Evolutionary conservation across 1,140 invertebrate species (phyloP).

Genomic region (Scylla paramamosain): DNA sequence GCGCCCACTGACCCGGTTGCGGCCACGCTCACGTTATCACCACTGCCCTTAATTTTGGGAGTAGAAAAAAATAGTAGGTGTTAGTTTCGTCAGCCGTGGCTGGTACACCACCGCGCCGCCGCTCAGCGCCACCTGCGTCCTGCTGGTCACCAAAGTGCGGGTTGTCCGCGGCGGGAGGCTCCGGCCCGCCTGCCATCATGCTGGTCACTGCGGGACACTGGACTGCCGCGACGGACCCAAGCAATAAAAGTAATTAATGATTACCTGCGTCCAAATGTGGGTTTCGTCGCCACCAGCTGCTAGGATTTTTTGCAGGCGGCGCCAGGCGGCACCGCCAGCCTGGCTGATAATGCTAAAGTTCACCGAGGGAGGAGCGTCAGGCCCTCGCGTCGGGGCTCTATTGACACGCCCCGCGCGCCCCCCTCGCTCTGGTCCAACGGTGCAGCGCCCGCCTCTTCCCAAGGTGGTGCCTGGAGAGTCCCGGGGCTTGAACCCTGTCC

Average conservation of each 20-base stretch:
- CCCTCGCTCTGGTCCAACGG: not conserved
- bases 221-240: not conserved
- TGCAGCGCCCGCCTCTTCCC: not conserved
- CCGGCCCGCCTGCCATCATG: not conserved
- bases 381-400: not conserved
- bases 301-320: not conserved
- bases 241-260: conserved; percentile 24
- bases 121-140: not conserved
- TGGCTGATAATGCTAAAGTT: not conserved
- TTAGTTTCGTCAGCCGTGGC: not conserved
- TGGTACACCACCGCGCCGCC: not conserved
- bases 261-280: not conserved
- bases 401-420: not conserved
- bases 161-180: not conserved
- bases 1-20: not conserved
- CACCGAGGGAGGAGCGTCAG: not conserved
- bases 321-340: not conserved
- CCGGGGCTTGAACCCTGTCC: not conserved
- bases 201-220: not conserved
- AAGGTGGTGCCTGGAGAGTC: not conserved
- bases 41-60: not conserved
- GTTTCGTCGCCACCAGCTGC: not conserved
- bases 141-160: not conserved
- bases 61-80: not conserved
- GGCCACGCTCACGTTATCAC: not conserved